These are phyloP conservation scores for Drosophila oshimai DNA, from an alignment of 1,140 invertebrate genomes.

Conservation along the genomic window DNA sequence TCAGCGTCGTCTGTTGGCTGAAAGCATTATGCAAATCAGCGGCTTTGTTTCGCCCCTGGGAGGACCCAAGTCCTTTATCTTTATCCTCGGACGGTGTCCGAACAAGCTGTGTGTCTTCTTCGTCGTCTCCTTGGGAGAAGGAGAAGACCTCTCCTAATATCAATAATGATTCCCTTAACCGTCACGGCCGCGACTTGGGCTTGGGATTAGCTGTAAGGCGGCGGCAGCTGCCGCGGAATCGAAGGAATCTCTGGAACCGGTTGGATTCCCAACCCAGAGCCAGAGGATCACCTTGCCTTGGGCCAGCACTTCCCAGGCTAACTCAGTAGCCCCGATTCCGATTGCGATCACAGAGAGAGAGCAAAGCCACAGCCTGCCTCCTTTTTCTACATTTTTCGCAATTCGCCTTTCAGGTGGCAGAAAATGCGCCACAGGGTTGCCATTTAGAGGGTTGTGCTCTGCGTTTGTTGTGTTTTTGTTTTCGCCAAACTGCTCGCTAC, in stretches of 20 bases:
- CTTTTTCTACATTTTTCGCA: constrained; percentile 11
- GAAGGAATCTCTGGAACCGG: constrained; percentile 27
- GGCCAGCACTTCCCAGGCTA: constrained; percentile 66
- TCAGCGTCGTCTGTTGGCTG: constrained; percentile 49
- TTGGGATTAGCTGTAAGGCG: constrained; percentile 15
- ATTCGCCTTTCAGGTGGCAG: constrained; percentile 59
- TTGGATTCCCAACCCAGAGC: background rate
- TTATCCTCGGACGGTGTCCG: constrained; percentile 52
- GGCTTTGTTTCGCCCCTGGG: constrained; percentile 39
- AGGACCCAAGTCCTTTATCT: constrained; percentile 17
- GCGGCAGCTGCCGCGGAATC: constrained; percentile 24
- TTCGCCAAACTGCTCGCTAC: constrained; percentile 49
- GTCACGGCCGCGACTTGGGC: constrained; percentile 28
- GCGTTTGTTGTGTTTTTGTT: constrained; percentile 21
- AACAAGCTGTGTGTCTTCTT: constrained; percentile 32
- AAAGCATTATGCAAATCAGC: constrained; percentile 77
- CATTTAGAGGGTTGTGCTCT: constrained; percentile 35
- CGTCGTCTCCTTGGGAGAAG: background rate
- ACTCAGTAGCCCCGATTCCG: background rate
- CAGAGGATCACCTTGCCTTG: constrained; percentile 31
- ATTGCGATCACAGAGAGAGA: constrained; percentile 32
- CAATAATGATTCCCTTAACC: constrained; percentile 42
- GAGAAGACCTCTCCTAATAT: constrained; percentile 27
- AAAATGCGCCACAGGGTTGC: constrained; percentile 51
- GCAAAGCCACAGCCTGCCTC: constrained; percentile 49